Percentiles rank a stretch among this genome's conserved stretches.
Conservation (phyloP, 2,888 invertebrate genomes). For the Aphidius colemani region DNA sequence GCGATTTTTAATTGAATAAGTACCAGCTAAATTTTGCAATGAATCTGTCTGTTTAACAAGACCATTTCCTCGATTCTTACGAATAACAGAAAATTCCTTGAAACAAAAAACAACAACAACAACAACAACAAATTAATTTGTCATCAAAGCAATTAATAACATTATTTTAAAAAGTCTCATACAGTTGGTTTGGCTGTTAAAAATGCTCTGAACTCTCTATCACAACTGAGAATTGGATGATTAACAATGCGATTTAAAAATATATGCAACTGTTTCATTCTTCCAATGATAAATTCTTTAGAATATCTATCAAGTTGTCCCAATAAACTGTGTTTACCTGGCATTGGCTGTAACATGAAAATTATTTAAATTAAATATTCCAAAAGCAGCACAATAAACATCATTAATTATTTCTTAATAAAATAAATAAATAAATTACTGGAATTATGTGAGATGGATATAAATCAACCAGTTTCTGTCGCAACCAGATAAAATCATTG, state of each 20-base stretch:
- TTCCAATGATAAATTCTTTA: slow-evolving; percentile 70
- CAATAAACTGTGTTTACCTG: slow-evolving; percentile 71
- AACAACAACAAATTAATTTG: slow-evolving; percentile 14
- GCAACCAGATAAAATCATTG: slow-evolving; percentile 75
- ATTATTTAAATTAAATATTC: no score
- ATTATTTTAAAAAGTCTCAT: slow-evolving; percentile 44
- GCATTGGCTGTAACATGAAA: slow-evolving; percentile 62
- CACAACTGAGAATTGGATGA: slow-evolving; percentile 72
- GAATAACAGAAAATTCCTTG: slow-evolving; percentile 68
- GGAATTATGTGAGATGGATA: slow-evolving; percentile 73
- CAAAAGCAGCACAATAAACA: background rate
- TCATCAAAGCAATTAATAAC: slow-evolving; percentile 11
- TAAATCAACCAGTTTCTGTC: slow-evolving; percentile 68
- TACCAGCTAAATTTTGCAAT: slow-evolving; percentile 64
- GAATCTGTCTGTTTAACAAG: slow-evolving; percentile 66
- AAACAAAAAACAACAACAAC: slow-evolving; percentile 30
- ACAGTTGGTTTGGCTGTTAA: slow-evolving; percentile 70
- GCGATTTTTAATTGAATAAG: slow-evolving; percentile 65
- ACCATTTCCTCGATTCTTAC: slow-evolving; percentile 66
- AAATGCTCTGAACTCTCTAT: slow-evolving; percentile 69
- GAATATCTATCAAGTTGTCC: slow-evolving; percentile 73
- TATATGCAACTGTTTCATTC: slow-evolving; percentile 70
- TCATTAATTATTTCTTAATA: background rate
- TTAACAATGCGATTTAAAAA: slow-evolving; percentile 70
- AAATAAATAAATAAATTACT: slow-evolving; percentile 59